phyloP scores from a whole-genome alignment of 2,797 vertebrate species.

The Hafferia zeledoni region DNA sequence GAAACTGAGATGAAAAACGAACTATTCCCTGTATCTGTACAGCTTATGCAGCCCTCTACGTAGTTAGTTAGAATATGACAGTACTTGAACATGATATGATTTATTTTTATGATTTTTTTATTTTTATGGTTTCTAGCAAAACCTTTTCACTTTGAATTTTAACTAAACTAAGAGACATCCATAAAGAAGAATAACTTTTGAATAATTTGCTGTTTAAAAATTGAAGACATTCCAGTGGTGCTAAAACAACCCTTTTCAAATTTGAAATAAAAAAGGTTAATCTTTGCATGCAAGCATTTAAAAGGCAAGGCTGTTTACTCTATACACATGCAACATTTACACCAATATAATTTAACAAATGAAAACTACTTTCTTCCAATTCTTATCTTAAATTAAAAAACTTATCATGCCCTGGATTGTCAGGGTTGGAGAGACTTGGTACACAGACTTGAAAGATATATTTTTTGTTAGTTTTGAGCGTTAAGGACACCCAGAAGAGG shows the following conservation, averaged over 20 bases:
- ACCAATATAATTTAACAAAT: neutral
- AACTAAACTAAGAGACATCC: neutral
- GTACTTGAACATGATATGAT: neutral
- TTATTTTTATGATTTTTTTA: neutral
- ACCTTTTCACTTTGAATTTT: neutral
- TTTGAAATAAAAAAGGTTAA: fast-evolving
- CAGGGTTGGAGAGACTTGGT: neutral
- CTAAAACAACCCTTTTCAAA: neutral
- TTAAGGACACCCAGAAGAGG: neutral
- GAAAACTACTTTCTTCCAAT: neutral
- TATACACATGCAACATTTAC: neutral
- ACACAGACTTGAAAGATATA: neutral
- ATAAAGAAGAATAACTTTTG: neutral
- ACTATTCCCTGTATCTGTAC: neutral
- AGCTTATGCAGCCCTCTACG: neutral
- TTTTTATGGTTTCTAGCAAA: neutral
- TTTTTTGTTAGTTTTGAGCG: neutral
- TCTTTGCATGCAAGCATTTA: neutral
- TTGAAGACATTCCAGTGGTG: neutral
- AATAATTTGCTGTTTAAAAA: neutral
- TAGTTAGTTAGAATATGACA: neutral
- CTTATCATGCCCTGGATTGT: neutral
- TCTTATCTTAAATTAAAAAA: neutral
- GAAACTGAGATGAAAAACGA: neutral
- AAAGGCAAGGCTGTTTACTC: neutral